Evolutionary conservation across 2,888 invertebrate genomes (phyloP).

Genomic region (Morpho achilles): DNA sequence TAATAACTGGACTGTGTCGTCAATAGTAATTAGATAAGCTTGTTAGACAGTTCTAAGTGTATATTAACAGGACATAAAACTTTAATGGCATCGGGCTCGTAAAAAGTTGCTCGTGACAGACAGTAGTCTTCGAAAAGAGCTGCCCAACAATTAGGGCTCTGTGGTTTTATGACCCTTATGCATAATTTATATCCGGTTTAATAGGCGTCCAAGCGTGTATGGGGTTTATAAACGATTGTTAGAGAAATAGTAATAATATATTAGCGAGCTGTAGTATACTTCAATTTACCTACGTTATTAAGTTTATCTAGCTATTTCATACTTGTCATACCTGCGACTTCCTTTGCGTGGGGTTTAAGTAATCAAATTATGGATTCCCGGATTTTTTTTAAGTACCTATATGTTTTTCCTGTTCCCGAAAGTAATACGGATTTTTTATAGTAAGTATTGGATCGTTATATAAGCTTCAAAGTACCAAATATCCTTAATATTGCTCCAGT

Average conservation of each 20-base stretch:
- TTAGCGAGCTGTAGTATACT: too few relatives aligned
- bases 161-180: constrained; percentile 63
- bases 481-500: too few relatives aligned
- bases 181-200: constrained; percentile 55
- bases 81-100: constrained; percentile 53
- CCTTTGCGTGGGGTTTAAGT: too few relatives aligned
- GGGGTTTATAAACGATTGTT: constrained; percentile 11
- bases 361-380: too few relatives aligned
- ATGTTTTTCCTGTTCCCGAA: too few relatives aligned
- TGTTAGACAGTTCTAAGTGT: constrained; percentile 28
- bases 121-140: constrained; percentile 41
- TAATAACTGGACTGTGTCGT: constrained; percentile 17
- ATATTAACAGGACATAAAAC: constrained; percentile 38
- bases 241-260: not conserved
- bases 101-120: constrained; percentile 47
- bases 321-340: too few relatives aligned
- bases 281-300: too few relatives aligned
- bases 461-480: too few relatives aligned
- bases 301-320: too few relatives aligned
- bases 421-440: too few relatives aligned
- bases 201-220: constrained; percentile 14
- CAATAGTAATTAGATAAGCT: constrained; percentile 20
- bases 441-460: too few relatives aligned
- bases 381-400: too few relatives aligned
- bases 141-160: constrained; percentile 59